Conservation (phyloP, 2,888 invertebrate genomes). For the Slavum lentiscoides region DNA sequence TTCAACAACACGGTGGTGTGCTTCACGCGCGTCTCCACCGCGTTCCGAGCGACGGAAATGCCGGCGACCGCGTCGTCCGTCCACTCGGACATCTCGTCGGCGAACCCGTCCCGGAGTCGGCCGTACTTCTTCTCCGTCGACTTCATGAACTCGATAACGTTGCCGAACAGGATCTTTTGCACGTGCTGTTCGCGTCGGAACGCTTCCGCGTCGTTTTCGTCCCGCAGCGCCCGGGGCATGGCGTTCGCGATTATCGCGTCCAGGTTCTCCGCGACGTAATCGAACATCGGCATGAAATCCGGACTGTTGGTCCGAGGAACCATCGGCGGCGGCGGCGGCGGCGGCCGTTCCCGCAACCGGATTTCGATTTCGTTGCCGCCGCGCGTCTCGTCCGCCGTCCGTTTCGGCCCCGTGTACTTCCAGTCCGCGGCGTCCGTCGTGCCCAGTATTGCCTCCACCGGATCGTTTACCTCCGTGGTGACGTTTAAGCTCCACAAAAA, state of each 20-base stretch:
- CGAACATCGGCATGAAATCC: neutral
- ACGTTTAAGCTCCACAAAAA: constrained; percentile 64
- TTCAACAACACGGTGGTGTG: neutral
- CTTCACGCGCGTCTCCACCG: neutral
- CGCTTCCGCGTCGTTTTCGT: neutral
- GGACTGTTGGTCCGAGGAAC: too few species aligned
- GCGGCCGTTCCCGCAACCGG: neutral
- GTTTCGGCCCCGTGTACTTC: constrained; percentile 3
- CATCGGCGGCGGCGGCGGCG: neutral
- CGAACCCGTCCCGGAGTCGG: neutral
- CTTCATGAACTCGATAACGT: neutral
- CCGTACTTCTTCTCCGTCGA: neutral
- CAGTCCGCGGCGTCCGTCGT: constrained; percentile 16
- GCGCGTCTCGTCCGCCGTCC: neutral
- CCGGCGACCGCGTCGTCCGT: neutral
- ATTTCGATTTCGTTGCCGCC: neutral
- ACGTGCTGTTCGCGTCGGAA: constrained; percentile 13
- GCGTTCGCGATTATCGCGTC: constrained; percentile 21
- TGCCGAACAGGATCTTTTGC: constrained; percentile 3
- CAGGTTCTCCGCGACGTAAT: neutral
- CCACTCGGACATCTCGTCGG: neutral
- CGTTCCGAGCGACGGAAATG: neutral
- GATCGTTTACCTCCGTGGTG: neutral
- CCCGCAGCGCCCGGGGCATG: neutral
- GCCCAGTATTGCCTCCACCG: neutral